A percentile compares a stretch with the other conserved stretches of the same genome.
phyloP scores from a whole-genome alignment of 2,888 invertebrate genomes.

The Halocaridina rubra region DNA sequence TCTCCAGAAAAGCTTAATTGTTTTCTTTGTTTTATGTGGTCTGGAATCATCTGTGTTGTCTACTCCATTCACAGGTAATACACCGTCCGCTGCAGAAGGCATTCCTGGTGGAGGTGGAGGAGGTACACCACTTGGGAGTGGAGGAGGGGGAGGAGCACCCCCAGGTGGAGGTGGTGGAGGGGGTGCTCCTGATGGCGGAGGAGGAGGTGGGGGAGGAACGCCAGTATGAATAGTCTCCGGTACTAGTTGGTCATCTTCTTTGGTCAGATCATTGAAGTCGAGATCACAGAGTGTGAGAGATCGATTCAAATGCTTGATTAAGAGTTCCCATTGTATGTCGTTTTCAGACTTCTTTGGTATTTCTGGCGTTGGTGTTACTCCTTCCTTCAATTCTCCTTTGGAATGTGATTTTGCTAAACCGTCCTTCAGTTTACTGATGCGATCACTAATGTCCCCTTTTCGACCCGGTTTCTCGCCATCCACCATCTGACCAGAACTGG shows the following conservation, averaged over 20 bases:
- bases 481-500: conserved; percentile 21
- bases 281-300: conserved; percentile 88
- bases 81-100: conserved; percentile 31
- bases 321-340: conserved; percentile 94
- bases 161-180: conserved; percentile 65
- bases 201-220: conserved; percentile 70
- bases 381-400: conserved; percentile 76
- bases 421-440: conserved; percentile 93
- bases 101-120: conserved; percentile 67
- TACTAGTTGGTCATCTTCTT: conserved; percentile 80
- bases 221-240: conserved; percentile 73
- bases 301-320: conserved; percentile 80
- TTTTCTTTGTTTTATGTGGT: conserved; percentile 85
- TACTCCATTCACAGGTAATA: background rate
- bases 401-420: conserved; percentile 88
- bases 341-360: conserved; percentile 90
- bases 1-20: conserved; percentile 98
- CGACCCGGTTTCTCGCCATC: conserved; percentile 65
- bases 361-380: conserved; percentile 65
- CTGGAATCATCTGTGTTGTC: background rate
- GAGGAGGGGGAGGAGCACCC: conserved; percentile 70
- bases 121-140: conserved; percentile 68
- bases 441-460: conserved; percentile 88
- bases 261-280: conserved; percentile 93
- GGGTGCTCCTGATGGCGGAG: conserved; percentile 65